Conservation (phyloP, 64 coral and sea anemone species). For the Exaiptasia diaphana region DNA sequence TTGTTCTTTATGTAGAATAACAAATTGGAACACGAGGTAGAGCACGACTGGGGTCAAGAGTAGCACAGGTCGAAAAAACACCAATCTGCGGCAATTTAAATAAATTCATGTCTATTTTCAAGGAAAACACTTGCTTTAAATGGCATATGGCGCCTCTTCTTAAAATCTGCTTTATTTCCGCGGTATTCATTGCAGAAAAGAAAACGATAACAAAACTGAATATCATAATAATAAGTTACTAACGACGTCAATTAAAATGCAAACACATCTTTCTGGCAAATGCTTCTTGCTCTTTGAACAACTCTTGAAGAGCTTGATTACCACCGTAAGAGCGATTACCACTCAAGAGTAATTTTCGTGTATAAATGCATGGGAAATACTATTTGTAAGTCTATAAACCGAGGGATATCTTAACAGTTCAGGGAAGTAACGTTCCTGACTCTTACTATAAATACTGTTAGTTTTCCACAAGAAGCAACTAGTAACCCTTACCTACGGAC, state of each 20-base stretch:
- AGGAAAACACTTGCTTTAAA: neutral
- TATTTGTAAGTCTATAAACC: neutral
- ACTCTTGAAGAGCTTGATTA: too few relatives aligned
- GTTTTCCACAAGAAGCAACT: neutral
- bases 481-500: slow-evolving; percentile 39
- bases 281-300: too few relatives aligned
- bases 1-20: neutral
- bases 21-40: neutral
- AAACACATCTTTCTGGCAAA: too few relatives aligned
- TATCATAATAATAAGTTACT: too few relatives aligned
- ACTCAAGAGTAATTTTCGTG: too few relatives aligned
- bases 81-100: neutral
- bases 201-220: too few relatives aligned
- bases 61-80: neutral
- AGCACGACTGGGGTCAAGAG: neutral
- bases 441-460: neutral
- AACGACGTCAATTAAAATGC: too few relatives aligned
- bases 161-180: too few relatives aligned
- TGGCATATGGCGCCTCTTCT: too few relatives aligned
- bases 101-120: neutral
- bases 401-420: neutral
- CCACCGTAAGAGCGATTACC: too few relatives aligned
- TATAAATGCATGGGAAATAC: neutral
- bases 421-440: neutral
- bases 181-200: too few relatives aligned